Evolutionary conservation across 2,797 vertebrate genomes (phyloP), one percentile per base, ranked within the genome.

Genomic region (Gobio occitaniae): DNA sequence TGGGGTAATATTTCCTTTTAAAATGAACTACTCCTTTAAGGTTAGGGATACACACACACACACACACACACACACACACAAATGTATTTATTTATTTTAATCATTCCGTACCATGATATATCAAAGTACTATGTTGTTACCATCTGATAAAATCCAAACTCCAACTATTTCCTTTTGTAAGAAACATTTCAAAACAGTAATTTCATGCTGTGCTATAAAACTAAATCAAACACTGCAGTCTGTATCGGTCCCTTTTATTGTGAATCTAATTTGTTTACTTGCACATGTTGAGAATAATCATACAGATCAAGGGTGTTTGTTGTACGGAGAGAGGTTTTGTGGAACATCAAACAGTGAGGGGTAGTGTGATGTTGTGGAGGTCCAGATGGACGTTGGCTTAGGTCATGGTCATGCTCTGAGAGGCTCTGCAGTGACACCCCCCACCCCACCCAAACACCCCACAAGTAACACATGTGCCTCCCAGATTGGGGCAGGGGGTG

Each of bases 381-480:
- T 78, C 75, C 80, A 84, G 80, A 78, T 85, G 79, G 66, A 76
- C 32, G 66, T 76, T 50, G 83, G 59, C 50, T 78, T 59, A 75
- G 54, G 80, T 69, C 86, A 85, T 80, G 84, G 83, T 89, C 80
- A 84, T 71, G 82, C 70, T 78, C 80, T 61, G 76, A 68, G 69
- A 83, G n/a, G 65, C 77, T 86, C 66, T 70, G 63, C 76, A 83
- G 79, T 90, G 91, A 90, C 92, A 89, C 82, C 80, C 83, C 61
- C 61, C 36, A 15, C 75, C 81, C 84, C 87, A 79, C 79, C 59
- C 65, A 50, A 84, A 52, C 72, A 61, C 79, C 87, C 81, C 13
- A 74, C n/a, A 88, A 91, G 91, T 86, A 84, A 93, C 92, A 95
- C 94, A 95, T 94, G 92, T 95, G 94, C 93, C 92, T 94, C 92